Base-by-base conservation (phyloP, 2,888 invertebrate genomes). In the Agriopis marginaria region DNA sequence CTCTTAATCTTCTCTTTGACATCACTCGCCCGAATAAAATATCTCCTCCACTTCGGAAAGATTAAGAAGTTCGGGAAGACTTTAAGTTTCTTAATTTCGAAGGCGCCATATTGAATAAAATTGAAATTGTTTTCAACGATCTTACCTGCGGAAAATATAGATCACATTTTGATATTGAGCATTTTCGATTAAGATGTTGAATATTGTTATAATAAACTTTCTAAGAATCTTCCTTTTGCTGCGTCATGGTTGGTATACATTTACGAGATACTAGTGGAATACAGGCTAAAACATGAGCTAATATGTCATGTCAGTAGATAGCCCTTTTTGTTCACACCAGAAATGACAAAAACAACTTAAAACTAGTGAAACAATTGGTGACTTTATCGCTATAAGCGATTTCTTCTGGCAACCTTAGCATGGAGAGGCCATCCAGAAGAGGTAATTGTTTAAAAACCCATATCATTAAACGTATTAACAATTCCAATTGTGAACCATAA, bases 51-150 rank as follows among this genome's bases (percentile, higher is more conserved):
- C 82, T 82, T 82, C 74, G 81, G 78, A 82, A 85, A 82, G 84
- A 89, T 88, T 89, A 88, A 82, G 80, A 89, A 88, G 80, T 88
- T 88, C 81, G 77, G 74, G 77, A 77, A 82, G 84, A 84, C 85
- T 84, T 87, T 85, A 87, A 88, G 86, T 89, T 87, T 85, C 85
- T 85, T 85, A 85, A 87, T 88, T 87, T 86, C 79, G 77, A 74
- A 82, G 84, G 82, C 83, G 75, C 80, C 79, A 79, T 84, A 82
- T 78, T 79, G 79, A 78, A 79, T 81, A 79, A 84, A 82, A 81
- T 82, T 83, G 77, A 81, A 84, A 84, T 79, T 82, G 83, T 81
- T 84, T 84, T 83, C 78, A 70, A 63, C 70, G 66, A 66, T 53
- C 66, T 59, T 74, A 74, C 71, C 72, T 80, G 82, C 59, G 54